A percentile compares a stretch with the other conserved stretches of the same genome.
These are phyloP conservation scores for Loris lydekkerianus DNA, from an alignment of 2,797 vertebrate genomes.

Conservation along the genomic window DNA sequence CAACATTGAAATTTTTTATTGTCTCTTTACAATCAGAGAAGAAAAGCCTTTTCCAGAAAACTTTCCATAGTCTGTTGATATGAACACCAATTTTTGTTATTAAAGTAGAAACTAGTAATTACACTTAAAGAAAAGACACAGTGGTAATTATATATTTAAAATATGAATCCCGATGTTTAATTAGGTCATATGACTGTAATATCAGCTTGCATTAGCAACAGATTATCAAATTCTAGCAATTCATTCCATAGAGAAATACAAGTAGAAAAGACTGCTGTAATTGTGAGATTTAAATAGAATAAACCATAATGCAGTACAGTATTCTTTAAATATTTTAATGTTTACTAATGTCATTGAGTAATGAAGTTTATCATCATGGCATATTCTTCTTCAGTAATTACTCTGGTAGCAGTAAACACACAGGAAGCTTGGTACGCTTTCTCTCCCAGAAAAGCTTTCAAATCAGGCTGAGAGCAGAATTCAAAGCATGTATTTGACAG, in stretches of 20 bases:
- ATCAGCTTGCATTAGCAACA: conserved; percentile 71
- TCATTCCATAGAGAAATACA: conserved; percentile 67
- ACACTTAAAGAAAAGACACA: conserved; percentile 46
- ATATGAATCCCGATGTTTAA: conserved; percentile 75
- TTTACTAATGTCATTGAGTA: conserved; percentile 81
- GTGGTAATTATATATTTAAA: conserved; percentile 77
- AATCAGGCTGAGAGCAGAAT: conserved; percentile 57
- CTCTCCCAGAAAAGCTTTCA: conserved; percentile 61
- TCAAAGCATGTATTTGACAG: conserved; percentile 57
- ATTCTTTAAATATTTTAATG: conserved; percentile 84
- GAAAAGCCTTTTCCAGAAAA: conserved; percentile 71
- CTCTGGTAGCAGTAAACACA: conserved; percentile 54
- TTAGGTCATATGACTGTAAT: conserved; percentile 83
- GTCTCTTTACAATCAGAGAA: conserved; percentile 57
- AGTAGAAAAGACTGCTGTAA: conserved; percentile 75
- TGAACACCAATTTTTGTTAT: conserved; percentile 69
- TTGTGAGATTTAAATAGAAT: conserved; percentile 79
- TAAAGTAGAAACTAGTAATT: conserved; percentile 76
- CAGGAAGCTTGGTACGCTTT: conserved; percentile 2
- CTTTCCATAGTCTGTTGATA: conserved; percentile 55
- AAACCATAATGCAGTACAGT: conserved; percentile 63
- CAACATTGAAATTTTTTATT: conserved; percentile 56
- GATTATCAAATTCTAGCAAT: conserved; percentile 78
- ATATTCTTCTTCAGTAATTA: conserved; percentile 81
- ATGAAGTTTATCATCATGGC: conserved; percentile 80